Base-by-base conservation (phyloP, 2,797 vertebrate genomes). In the Pteropus rufus region DNA sequence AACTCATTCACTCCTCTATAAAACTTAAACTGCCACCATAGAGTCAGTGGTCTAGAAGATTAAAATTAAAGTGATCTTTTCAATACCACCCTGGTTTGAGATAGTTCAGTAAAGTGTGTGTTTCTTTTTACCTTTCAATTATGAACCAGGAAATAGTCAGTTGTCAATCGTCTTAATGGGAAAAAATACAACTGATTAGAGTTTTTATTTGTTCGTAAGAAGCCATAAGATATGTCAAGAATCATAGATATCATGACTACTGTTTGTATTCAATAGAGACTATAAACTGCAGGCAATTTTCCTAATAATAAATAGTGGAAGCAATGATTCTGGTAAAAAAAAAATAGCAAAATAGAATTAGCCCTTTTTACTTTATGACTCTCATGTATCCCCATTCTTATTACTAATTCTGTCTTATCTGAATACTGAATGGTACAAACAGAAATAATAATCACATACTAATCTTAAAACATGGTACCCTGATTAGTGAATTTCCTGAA, bases 271-370 rank as follows among this genome's bases (percentile, higher is more conserved):
- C n/a, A 58, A 52, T 3, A 64, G 44, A 62, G 62, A 76, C 91
- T 92, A 69, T 89, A 64, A 86, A 83, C 34, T 75, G 19, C 18
- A 58, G 76, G 26, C 26, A 62, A 41, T 85, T 94, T 95, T 92
- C 54, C 23, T 84, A 31, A 58, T 41, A 75, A 69, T 64, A 70
- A 80, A 52, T 79, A 77, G 15, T 85, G 49, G 94, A 94, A 64
- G 5, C 7, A 72, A 16, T 79, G 34, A 16, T 69, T 76, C 49
- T 72, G 31, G 19, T 46, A 76, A 54, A 34, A 80, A 93, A 34
- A 86, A 90, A n/a, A 3, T 52, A 31, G 24, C 10, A 89, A 88
- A 92, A 58, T 18, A 64, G 56, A 92, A 44, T 76, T 39, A 10
- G 15, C 16, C 3, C 3, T 44, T 21, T 75, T 85, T 60, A 52